phyloP scores from a whole-genome alignment of 2,888 invertebrate genomes.

The Villa cingulata region DNA sequence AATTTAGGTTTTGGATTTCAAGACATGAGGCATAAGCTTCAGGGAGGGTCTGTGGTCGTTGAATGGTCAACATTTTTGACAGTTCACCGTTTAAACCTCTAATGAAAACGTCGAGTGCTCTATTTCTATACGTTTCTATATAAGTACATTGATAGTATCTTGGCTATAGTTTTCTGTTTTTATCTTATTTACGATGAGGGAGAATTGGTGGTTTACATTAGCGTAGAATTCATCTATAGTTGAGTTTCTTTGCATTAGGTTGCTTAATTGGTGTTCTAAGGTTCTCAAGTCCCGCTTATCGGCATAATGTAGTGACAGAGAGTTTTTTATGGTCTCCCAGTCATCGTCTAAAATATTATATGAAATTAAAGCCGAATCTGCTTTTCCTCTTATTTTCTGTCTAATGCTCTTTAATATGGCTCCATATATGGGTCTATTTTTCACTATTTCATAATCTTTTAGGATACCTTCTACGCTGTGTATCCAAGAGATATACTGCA shows the following conservation, averaged over 20 bases:
- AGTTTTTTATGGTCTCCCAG: not conserved
- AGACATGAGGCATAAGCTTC: too few relatives aligned
- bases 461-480: too few relatives aligned
- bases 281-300: not conserved
- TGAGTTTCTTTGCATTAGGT: not conserved
- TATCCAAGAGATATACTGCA: too few relatives aligned
- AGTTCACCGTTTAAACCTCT: conserved; percentile 8
- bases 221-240: conserved; percentile 6
- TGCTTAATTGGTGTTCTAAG: too few relatives aligned
- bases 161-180: too few relatives aligned
- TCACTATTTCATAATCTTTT: too few relatives aligned
- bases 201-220: conserved; percentile 2
- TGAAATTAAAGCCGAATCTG: too few relatives aligned
- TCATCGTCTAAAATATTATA: not conserved
- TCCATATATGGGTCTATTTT: not conserved
- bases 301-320: not conserved
- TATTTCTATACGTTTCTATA: conserved; percentile 1
- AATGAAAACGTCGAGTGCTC: conserved; percentile 8
- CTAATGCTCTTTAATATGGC: not conserved
- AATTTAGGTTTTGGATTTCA: too few relatives aligned
- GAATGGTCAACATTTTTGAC: conserved; percentile 8
- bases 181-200: too few relatives aligned
- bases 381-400: too few relatives aligned
- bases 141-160: not conserved
- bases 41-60: conserved; percentile 7